phyloP scores from a whole-genome alignment of 2,113 vertebrate species.

The Salvelinus sp. region DNA sequence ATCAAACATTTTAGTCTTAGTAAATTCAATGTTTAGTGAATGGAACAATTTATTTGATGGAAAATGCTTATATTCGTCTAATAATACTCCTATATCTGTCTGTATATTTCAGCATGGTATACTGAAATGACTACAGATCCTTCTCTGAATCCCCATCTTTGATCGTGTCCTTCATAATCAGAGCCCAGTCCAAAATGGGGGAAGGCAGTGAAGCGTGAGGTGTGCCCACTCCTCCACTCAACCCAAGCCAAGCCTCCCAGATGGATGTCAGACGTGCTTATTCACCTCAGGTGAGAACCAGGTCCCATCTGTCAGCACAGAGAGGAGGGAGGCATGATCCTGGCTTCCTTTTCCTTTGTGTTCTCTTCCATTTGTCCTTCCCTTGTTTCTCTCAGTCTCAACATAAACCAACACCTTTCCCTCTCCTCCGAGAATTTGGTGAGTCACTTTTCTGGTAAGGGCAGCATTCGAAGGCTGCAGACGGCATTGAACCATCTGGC shows the following conservation, averaged over 20 bases:
- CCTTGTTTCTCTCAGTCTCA: neutral
- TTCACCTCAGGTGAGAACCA: slow-evolving; percentile 26
- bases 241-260: slow-evolving; percentile 30
- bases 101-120: neutral
- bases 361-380: neutral
- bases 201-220: slow-evolving; percentile 8
- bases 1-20: too few species aligned
- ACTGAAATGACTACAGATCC: neutral
- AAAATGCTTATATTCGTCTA: neutral
- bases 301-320: slow-evolving; percentile 41
- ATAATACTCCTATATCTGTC: neutral
- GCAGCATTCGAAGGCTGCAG: slow-evolving; percentile 30
- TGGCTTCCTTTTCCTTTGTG: slow-evolving; percentile 10
- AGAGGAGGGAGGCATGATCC: slow-evolving; percentile 32
- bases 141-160: neutral
- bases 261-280: slow-evolving; percentile 42
- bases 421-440: slow-evolving; percentile 6
- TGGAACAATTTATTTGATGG: neutral
- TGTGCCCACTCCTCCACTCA: slow-evolving; percentile 3
- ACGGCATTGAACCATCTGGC: slow-evolving; percentile 26
- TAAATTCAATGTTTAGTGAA: too few species aligned
- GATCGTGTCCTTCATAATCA: slow-evolving; percentile 21
- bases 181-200: slow-evolving; percentile 10
- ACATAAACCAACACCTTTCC: neutral
- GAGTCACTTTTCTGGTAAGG: slow-evolving; percentile 16